phyloP scores from a whole-genome alignment of 1,140 invertebrate species.

The Diachasma alloeum region DNA sequence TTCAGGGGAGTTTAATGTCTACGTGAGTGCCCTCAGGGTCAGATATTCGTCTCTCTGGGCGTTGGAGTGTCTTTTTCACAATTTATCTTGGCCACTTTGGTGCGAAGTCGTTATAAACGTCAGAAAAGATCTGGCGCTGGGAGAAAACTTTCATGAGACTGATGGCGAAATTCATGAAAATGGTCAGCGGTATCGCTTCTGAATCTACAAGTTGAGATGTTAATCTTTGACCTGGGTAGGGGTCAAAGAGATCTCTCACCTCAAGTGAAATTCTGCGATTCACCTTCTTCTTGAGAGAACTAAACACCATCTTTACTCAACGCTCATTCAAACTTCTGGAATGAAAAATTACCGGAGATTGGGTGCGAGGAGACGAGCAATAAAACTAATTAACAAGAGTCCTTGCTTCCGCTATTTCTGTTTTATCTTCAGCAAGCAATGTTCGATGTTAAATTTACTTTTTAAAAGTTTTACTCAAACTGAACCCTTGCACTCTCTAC shows the following conservation, averaged over 20 bases:
- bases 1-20: not conserved
- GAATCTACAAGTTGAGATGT: not conserved
- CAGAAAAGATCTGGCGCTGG: not conserved
- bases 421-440: not conserved
- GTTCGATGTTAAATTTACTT: conserved; percentile 8
- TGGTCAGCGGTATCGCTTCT: not conserved
- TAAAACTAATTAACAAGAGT: conserved; percentile 12
- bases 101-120: not conserved
- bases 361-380: not conserved
- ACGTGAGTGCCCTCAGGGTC: not conserved
- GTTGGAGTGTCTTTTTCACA: not conserved
- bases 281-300: not conserved
- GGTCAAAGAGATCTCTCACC: not conserved
- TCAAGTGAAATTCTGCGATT: not conserved
- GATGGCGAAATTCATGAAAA: not conserved
- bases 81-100: not conserved
- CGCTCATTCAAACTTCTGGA: not conserved
- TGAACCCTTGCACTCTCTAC: not conserved
- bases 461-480: not conserved
- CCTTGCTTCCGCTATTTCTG: not conserved
- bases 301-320: not conserved
- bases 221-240: not conserved
- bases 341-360: not conserved
- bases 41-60: not conserved
- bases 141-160: not conserved